Percentiles rank a stretch among this genome's conserved stretches.
These are phyloP conservation scores for Pogonocherus hispidulus DNA, from an alignment of 2,888 invertebrate genomes.

Conservation along the genomic window DNA sequence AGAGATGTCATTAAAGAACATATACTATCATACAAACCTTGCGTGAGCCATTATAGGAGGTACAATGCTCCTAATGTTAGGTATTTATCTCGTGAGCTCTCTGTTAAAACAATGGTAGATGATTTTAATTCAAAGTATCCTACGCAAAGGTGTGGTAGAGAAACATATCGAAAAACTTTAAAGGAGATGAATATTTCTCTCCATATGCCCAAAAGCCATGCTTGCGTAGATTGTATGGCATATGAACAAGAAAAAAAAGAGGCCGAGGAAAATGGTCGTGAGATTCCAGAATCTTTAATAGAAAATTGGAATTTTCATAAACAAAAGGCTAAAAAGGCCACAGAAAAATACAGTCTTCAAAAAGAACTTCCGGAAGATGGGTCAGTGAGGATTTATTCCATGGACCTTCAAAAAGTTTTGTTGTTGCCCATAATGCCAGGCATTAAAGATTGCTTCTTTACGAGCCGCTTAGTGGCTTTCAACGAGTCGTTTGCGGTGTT, in stretches of 20 bases:
- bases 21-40: constrained; percentile 3
- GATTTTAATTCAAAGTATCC: constrained; percentile 1
- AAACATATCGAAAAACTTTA: constrained; percentile 5
- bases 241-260: constrained; percentile 6
- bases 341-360: background rate
- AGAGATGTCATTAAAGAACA: background rate
- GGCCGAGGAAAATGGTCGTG: background rate
- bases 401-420: constrained; percentile 37
- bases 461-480: constrained; percentile 26
- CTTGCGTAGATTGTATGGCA: background rate
- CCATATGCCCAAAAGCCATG: background rate
- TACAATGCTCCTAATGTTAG: constrained; percentile 7
- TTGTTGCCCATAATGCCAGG: constrained; percentile 35
- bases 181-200: constrained; percentile 10
- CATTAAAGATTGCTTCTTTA: constrained; percentile 36
- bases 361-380: background rate
- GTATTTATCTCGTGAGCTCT: constrained; percentile 8
- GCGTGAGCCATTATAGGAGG: background rate
- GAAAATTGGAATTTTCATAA: background rate
- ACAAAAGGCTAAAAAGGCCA: background rate
- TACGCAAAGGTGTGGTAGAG: background rate
- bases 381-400: constrained; percentile 23
- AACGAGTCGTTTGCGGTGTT: constrained; percentile 34
- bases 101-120: background rate
- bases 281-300: background rate